These are phyloP conservation scores for Aricia agestis DNA, from an alignment of 1,140 invertebrate genomes.

Conservation along the genomic window DNA sequence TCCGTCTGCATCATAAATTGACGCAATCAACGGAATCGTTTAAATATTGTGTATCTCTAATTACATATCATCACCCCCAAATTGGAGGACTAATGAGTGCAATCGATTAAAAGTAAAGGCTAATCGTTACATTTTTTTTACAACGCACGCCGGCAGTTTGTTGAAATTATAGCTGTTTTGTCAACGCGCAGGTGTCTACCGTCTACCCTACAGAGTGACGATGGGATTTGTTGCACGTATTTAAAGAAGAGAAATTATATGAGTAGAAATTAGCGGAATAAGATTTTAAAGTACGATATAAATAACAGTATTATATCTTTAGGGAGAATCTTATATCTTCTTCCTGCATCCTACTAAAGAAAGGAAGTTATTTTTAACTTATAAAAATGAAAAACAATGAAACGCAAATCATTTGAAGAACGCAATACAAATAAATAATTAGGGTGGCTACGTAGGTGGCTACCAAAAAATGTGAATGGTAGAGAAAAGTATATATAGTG, in stretches of 20 bases:
- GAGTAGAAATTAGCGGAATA: neutral
- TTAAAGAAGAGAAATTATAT: neutral
- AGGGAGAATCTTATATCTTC: too few relatives aligned
- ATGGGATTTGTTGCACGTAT: neutral
- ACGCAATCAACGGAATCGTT: neutral
- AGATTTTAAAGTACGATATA: too few relatives aligned
- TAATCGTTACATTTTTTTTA: constrained; percentile 26
- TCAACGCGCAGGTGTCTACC: constrained; percentile 32
- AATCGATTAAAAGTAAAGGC: constrained; percentile 34
- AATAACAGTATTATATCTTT: too few relatives aligned
- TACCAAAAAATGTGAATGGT: too few relatives aligned
- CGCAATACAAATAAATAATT: too few relatives aligned
- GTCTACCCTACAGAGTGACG: constrained; percentile 1
- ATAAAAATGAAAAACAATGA: too few relatives aligned
- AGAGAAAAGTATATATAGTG: too few relatives aligned
- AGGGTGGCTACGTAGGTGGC: too few relatives aligned
- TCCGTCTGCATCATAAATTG: too few relatives aligned
- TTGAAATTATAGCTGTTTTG: constrained; percentile 36
- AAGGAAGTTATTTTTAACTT: too few relatives aligned
- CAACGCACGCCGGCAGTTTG: constrained; percentile 30
- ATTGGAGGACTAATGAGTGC: constrained; percentile 29
- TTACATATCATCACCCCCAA: constrained; percentile 21
- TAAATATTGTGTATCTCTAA: constrained; percentile 15
- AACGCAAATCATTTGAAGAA: too few relatives aligned
- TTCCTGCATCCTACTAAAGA: too few relatives aligned